These are phyloP conservation scores for Sus cebifrons DNA, from an alignment of 2,797 vertebrate genomes.

Conservation along the genomic window DNA sequence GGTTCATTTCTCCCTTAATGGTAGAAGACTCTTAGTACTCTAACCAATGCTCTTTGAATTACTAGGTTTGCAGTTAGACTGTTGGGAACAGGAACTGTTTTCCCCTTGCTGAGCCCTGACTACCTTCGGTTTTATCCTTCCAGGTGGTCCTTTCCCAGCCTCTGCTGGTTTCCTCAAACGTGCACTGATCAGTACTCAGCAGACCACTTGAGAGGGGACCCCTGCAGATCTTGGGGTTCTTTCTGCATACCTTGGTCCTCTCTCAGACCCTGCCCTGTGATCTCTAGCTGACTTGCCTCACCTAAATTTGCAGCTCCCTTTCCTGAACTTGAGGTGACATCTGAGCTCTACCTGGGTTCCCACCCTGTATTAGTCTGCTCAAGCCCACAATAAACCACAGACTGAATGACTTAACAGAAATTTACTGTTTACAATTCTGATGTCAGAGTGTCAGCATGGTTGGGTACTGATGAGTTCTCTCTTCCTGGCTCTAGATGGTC, in stretches of 20 bases:
- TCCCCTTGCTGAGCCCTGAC: background rate
- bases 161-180: background rate
- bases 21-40: background rate
- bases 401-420: background rate
- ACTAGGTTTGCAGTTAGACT: background rate
- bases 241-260: background rate
- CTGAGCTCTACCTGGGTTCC: background rate
- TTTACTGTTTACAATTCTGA: background rate
- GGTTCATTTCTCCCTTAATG: background rate
- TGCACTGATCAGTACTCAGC: background rate
- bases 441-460: background rate
- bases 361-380: background rate
- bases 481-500: background rate
- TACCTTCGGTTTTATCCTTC: background rate
- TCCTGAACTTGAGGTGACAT: background rate
- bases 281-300: background rate
- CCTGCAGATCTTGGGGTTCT: background rate
- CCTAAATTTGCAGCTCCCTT: background rate
- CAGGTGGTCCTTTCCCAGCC: background rate
- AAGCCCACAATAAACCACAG: background rate
- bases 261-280: background rate
- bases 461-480: background rate
- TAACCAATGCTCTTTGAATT: background rate
- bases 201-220: background rate
- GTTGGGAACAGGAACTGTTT: background rate